Evolutionary conservation across 2,113 vertebrate genomes (phyloP), one percentile per base, ranked within the genome.

Genomic region (Gymnobelideus leadbeateri): DNA sequence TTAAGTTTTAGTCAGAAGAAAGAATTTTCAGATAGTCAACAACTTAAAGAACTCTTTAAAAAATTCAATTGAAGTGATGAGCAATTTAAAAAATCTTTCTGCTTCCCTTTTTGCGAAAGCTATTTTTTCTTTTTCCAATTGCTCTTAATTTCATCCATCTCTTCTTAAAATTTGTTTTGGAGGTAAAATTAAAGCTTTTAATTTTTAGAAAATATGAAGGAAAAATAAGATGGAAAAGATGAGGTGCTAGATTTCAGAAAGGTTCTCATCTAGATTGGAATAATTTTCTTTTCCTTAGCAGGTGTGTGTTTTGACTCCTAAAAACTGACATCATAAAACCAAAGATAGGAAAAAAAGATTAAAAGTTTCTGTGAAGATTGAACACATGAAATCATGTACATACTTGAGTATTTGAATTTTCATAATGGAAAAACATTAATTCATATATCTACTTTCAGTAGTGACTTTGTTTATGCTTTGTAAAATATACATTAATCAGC

Each of bases 121-220:
- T 77, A 77, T n/a, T n/a, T 77, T 16, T 77, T 21, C 68, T 25
- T 77, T 77, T 77, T 77, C 37, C 14, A 10, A 68, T 77, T 77
- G 68, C 14, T n/a, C 61, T 77, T 77, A 77, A 77, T 77, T 77
- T 77, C 37, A n/a, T 77, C 68, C 31, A 16, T 77, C 14, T 77
- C 1, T 19, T 77, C 31, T 77, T 77, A 77, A 77, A 77, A 77
- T 77, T 4, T 0, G n/a, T 96, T 91, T 93, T 89, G 46, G 68
- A 95, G 93, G 89, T 55, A 77, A 95, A 89, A 51, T 37, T 90
- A 28, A 89, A 14, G 11, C 61, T 89, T 57, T 89, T 92, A 46
- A 31, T 89, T 95, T 77, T 51, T 90, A 43, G 16, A 91, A 89
- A 91, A 94, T 90, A 90, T 91, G 91, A 92, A 89, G 37, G 91